These are phyloP conservation scores for Zaprionus ornatus DNA, from an alignment of 1,140 invertebrate genomes.

Conservation along the genomic window DNA sequence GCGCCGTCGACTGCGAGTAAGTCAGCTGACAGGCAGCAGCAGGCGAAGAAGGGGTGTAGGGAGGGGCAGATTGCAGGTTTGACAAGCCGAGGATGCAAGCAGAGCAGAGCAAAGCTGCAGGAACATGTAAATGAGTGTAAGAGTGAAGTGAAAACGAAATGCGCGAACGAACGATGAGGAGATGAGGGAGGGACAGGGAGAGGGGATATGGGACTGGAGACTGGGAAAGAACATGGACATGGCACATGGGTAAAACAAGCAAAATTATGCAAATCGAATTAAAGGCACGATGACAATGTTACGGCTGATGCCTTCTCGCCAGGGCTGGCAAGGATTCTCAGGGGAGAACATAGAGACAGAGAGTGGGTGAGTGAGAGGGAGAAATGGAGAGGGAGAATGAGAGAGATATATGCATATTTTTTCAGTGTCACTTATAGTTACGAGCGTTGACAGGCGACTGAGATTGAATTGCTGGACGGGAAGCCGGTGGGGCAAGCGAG, in stretches of 20 bases:
- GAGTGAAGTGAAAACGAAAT: slow-evolving; percentile 55
- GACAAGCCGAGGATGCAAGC: slow-evolving; percentile 52
- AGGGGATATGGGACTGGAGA: background rate
- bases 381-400: background rate
- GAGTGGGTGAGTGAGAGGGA: background rate
- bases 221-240: slow-evolving; percentile 8
- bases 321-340: slow-evolving; percentile 48
- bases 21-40: slow-evolving; percentile 64
- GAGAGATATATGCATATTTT: background rate
- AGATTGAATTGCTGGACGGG: slow-evolving; percentile 2
- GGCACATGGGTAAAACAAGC: slow-evolving; percentile 51
- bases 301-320: slow-evolving; percentile 42
- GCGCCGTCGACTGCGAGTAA: slow-evolving; percentile 42
- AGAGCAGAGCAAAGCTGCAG: slow-evolving; percentile 21
- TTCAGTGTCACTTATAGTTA: background rate
- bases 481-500: background rate
- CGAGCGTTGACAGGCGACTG: slow-evolving; percentile 21
- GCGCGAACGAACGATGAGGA: background rate
- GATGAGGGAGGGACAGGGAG: background rate
- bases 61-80: background rate
- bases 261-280: slow-evolving; percentile 83
- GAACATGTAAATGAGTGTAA: slow-evolving; percentile 55
- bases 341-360: slow-evolving; percentile 12
- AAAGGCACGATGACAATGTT: slow-evolving; percentile 72
- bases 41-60: background rate